phyloP scores from a whole-genome alignment of 2,888 invertebrate genomes.

The Epinotia brunnichana region DNA sequence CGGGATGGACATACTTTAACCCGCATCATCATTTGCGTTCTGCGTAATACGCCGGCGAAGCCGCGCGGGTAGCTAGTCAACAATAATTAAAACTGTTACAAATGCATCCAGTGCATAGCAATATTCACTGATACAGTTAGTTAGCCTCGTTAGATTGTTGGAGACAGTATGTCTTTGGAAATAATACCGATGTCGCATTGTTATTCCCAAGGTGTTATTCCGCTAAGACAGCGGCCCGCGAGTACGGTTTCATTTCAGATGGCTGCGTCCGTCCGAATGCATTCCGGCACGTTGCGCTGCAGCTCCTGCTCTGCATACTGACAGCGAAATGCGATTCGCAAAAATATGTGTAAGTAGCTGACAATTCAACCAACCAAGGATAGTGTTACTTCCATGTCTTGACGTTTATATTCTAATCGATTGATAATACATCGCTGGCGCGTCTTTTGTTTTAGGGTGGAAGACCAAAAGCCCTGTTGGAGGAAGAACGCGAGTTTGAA shows the following conservation, averaged over 20 bases:
- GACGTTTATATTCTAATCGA: neutral
- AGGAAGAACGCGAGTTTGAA: neutral
- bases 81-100: neutral
- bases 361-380: neutral
- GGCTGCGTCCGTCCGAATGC: conserved; percentile 5
- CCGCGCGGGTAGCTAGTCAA: too few species aligned
- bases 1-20: too few species aligned
- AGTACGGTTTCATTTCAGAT: conserved; percentile 9
- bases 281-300: conserved; percentile 9
- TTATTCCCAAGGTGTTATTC: neutral
- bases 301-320: conserved; percentile 22
- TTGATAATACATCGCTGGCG: too few species aligned
- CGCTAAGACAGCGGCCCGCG: conserved; percentile 10
- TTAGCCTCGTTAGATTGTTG: neutral
- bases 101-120: neutral
- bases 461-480: too few species aligned
- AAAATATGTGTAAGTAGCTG: neutral
- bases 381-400: too few species aligned
- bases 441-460: too few species aligned
- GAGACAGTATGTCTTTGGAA: neutral
- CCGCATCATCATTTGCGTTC: too few species aligned
- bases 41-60: too few species aligned
- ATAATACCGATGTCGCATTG: neutral
- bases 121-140: neutral
- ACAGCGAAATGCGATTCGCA: neutral